Base-by-base conservation (phyloP, 53 echinoderm and acorn worm species). In the Actinopyga echinites region DNA sequence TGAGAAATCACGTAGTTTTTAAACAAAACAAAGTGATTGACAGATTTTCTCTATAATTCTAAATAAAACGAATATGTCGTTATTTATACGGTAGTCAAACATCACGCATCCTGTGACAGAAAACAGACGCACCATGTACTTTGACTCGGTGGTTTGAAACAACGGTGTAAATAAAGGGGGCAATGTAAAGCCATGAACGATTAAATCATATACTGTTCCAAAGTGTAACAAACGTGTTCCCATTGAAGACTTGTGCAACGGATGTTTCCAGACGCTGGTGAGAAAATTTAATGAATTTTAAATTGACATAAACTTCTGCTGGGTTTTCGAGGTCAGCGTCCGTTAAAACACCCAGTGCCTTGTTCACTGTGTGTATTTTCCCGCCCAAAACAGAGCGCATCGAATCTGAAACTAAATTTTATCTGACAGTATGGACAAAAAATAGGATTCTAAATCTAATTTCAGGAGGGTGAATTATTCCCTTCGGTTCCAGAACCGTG, bases 391-490 rank as follows among this genome's bases (percentile, higher is more conserved):
- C 56, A 77, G 33, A 77, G 8, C 75, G 77, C 77, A 33, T 31
- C 25, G 77, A 56, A 77, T 77, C 54, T 55, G 26, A 77, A 55
- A 24, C 28, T 26, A 77, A 77, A 77, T 77, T 77, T 55, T 54
- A 24, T 77, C 32, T 77, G 77, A 77, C 77, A 77, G 77, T 77
- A 20, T 77, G 40, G 43, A 49, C 44, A 32, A 54, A 77, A 38
- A 73, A 73, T 73, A 73, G 74, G 77, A 77, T 55, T 20, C 26
- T 53, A 77, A 77, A 77, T 77, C 77, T 77, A 77, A 77, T 77
- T 77, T 55, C 49, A n/a, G 32, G 25, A 55, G 53, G 31, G 77
- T 53, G 77, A 77, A 77, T 77, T 77, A 77, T 77, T 77, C 77
- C 56, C 56, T 55, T 30, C 49, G 53, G 77, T 55, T 55, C 77